These are phyloP conservation scores for Pandemis corylana DNA, from an alignment of 2,888 invertebrate genomes.

Conservation along the genomic window DNA sequence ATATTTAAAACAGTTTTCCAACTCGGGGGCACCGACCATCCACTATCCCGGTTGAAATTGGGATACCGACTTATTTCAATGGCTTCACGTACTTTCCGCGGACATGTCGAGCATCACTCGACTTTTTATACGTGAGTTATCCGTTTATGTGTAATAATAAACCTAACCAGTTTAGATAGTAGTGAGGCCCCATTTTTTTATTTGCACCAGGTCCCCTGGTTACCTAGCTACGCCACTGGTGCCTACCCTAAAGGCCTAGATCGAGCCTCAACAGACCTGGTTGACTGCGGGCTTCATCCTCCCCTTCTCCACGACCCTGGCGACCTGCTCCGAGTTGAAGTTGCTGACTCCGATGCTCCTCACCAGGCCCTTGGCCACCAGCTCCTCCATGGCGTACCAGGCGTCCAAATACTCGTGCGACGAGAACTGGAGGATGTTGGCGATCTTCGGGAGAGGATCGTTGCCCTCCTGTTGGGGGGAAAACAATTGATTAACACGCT, in stretches of 20 bases:
- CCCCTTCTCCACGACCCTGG: slow-evolving; percentile 87
- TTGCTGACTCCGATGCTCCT: slow-evolving; percentile 94
- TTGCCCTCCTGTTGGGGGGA: slow-evolving; percentile 70
- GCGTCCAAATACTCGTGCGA: slow-evolving; percentile 89
- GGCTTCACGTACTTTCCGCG: no score
- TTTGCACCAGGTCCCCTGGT: no score
- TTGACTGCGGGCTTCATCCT: slow-evolving; percentile 88
- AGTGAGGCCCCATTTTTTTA: no score
- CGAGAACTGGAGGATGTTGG: slow-evolving; percentile 73
- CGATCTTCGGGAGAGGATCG: slow-evolving; percentile 85
- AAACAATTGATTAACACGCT: neutral
- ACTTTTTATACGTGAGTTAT: no score
- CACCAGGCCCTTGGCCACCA: slow-evolving; percentile 87
- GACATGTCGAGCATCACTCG: no score
- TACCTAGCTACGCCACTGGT: no score
- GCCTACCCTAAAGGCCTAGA: neutral
- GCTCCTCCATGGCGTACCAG: slow-evolving; percentile 92
- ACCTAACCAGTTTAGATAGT: no score
- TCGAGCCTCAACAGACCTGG: slow-evolving; percentile 72
- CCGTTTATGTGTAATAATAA: no score
- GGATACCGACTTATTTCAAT: no score
- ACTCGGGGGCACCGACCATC: no score
- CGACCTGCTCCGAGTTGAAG: slow-evolving; percentile 92
- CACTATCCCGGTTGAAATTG: no score
- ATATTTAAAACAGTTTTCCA: no score